Evolutionary conservation across 2,888 invertebrate species (phyloP), one percentile per base, ranked within the genome.

Genomic region (Cloeon dipterum): DNA sequence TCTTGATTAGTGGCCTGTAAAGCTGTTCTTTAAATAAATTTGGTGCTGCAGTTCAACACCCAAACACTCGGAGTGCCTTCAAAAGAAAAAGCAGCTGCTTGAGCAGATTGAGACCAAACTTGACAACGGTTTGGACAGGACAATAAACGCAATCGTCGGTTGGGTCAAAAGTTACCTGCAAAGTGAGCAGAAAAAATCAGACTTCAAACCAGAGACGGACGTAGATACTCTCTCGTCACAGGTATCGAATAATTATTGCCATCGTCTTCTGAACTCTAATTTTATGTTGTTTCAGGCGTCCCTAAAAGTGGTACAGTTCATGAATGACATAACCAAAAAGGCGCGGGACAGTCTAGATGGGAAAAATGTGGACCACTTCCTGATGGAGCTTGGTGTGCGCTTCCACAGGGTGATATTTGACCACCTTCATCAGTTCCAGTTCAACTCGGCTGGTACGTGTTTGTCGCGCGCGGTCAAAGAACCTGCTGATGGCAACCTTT

Each of bases 331-430:
- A 44, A 74, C 82, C 49, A 70, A 69, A 37, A 74, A 75, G 50
- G 77, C 93, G 32, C 70, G 76, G 52, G 66, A 70, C 36, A 77
- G 77, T 42, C 62, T 94, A 25, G 94, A 96, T 53, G 94, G 91
- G 0, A 88, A 85, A 51, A 94, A 96, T 59, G 67, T 88, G 33
- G 76, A 77, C 46, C 73, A 75, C 4, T 74, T 91, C 8, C 61
- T 91, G 21, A 70, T 79, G 35, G 96, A 96, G 54, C 63, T 96
- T 16, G 94, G 96, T 1, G 68, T 79, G 18, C 66, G 89, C n/a
- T 68, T 98, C 43, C 94, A 96, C 57, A 67, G 89, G 35, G 77
- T 88, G 34, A 76, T 98, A 44, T 86, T 86, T 51, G 91, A 94
- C 44, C 96, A 98, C 55, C 63, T 98, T 43, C 76, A 83, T 47